Evolutionary conservation across 2,888 invertebrate genomes (phyloP), one percentile per base, ranked within the genome.

Genomic region (Cantharis flavilabris): DNA sequence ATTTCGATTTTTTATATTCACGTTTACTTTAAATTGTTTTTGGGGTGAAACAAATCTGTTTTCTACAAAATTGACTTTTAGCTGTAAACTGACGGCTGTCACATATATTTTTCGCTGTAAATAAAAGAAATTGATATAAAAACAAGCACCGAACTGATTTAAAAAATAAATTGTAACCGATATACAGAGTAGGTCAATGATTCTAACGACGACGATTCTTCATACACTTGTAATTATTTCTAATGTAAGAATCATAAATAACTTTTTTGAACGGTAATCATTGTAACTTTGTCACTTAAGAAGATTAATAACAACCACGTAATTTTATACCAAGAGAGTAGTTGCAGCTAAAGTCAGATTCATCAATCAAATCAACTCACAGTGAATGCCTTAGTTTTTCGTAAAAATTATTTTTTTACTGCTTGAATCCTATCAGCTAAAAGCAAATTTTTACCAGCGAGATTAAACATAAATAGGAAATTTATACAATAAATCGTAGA

Each of bases 31-130:
- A 67, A 73, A 73, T 73, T 73, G 72, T 73, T 73, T 73, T 73
- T 73, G 33, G 65, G 49, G 67, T 11, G 65, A 73, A 69, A 62
- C 33, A 73, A 73, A 73, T 73, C 73, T 73, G 73, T 70, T 62
- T 73, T 73, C 69, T 70, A 20, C 73, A 49, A 70, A 70, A 73
- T 73, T 73, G 73, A 73, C 73, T 73, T 73, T 73, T 73, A 73
- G 73, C 72, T 73, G 72, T 73, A 73, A 69, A 73, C 72, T 73
- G 72, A 26, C 72, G 72, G 33, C 72, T 69, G 72, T 49, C 69
- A 69, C 72, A 73, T 73, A 73, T 69, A 73, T 73, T 33, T 67
- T 18, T 11, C 13, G 20, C 62, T 73, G 18, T 26, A 73, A 62
- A 73, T 67, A 73, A 67, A 73, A 33, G 18, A n/a, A 62, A 73